These are phyloP conservation scores for Priocnemis perturbator DNA, from an alignment of 2,888 invertebrate species.

Conservation along the genomic window DNA sequence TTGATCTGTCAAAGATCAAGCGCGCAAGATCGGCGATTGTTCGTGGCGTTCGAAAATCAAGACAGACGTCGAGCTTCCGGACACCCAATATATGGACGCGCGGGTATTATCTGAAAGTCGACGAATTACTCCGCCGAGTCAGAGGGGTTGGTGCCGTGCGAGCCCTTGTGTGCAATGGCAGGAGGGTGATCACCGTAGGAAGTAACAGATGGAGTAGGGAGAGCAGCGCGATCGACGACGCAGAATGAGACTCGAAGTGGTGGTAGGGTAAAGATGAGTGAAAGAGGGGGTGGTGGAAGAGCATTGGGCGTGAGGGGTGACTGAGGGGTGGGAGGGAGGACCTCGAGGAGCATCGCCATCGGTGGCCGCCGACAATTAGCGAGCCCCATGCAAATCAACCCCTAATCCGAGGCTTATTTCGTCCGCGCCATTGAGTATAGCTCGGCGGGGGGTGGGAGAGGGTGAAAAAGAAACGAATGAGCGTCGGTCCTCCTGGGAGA, in stretches of 20 bases:
- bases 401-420: slow-evolving; percentile 62
- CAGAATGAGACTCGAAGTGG: slow-evolving; percentile 1
- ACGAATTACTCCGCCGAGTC: slow-evolving; percentile 47
- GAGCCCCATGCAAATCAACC: slow-evolving; percentile 58
- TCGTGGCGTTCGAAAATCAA: no score
- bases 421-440: slow-evolving; percentile 42
- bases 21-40: no score
- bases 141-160: slow-evolving; percentile 50
- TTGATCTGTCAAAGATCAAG: no score
- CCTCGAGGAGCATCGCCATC: slow-evolving; percentile 11
- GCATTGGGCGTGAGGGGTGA: background rate
- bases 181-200: slow-evolving; percentile 25
- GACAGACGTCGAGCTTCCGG: no score
- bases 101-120: slow-evolving; percentile 16
- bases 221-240: background rate
- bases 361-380: slow-evolving; percentile 56
- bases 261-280: slow-evolving; percentile 17
- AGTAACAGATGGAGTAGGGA: slow-evolving; percentile 3
- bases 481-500: slow-evolving; percentile 10
- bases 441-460: background rate
- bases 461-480: background rate
- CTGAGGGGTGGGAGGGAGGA: slow-evolving; percentile 9
- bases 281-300: slow-evolving; percentile 2
- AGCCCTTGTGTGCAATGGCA: slow-evolving; percentile 28
- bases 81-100: background rate